Evolutionary conservation across 2,797 vertebrate genomes (phyloP).

Genomic region (Emys orbicularis): DNA sequence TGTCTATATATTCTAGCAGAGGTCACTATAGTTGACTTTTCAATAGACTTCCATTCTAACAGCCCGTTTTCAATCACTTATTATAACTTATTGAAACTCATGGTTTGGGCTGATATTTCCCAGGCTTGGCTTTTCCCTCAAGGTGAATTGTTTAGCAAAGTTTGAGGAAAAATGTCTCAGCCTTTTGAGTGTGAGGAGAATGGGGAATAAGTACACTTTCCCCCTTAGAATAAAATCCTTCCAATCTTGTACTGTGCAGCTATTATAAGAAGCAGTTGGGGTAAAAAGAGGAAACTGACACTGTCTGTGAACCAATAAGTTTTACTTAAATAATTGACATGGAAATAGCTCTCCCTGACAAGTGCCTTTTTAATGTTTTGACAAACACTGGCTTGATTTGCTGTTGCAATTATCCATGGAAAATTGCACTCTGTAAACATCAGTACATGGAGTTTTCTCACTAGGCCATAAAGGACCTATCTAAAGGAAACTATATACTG

Average conservation of each 20-base stretch:
- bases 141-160: background rate
- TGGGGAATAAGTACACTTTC: background rate
- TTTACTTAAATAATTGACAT: background rate
- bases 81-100: too few species aligned
- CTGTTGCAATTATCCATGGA: background rate
- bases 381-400: background rate
- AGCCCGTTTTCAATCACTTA: too few species aligned
- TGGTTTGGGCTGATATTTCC: background rate
- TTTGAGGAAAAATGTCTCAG: background rate
- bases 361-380: background rate
- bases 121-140: background rate
- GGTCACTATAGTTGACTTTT: too few species aligned
- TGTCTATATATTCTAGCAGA: too few species aligned
- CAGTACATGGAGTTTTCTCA: background rate
- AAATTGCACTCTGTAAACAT: fast-evolving
- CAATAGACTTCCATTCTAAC: too few species aligned
- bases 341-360: background rate
- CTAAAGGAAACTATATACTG: background rate
- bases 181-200: slow-evolving; percentile 15
- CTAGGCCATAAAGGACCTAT: background rate
- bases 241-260: slow-evolving; percentile 22
- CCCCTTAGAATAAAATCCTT: background rate
- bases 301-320: slow-evolving; percentile 21
- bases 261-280: slow-evolving; percentile 27
- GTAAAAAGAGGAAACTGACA: background rate